Evolutionary conservation across 2,113 vertebrate genomes (phyloP), one percentile per base, ranked within the genome.

Genomic region (Salvator merianae): DNA sequence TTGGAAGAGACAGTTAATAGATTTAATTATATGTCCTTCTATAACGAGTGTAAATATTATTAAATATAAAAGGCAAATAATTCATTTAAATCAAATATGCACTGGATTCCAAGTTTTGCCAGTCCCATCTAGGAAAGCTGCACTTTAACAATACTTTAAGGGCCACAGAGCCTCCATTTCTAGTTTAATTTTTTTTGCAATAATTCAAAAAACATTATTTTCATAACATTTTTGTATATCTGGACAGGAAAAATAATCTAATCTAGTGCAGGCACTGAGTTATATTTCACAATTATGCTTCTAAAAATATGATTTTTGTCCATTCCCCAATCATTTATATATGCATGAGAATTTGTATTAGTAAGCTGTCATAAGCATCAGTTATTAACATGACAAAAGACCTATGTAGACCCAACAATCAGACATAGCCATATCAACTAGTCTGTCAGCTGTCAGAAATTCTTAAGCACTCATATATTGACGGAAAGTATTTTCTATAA

Each of bases 361-460:
- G 63, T 84, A 85, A 18, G 59, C 4, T 83, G 36, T 88, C 87
- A 87, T 70, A 86, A 6, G 0, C 0, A 84, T 47, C 62, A 88
- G 79, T 28, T 85, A 77, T 69, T 88, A 84, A 79, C 9, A 69
- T 69, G 8, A 80, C 34, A 75, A 81, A 85, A 28, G 55, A 81
- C 18, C 22, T 79, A 16, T 2, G 73, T 3, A 1, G 36, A 91
- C 43, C 65, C 43, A 90, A 79, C 63, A 84, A 86, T 62, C 34
- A 86, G 20, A 43, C 8, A 92, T 9, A 82, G 36, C 53, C 5
- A 34, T 40, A 84, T 84, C 28, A 77, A 30, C 84, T 79, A 87
- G 82, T 82, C 74, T 80, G 84, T 79, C 73, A 90, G 77, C 53
- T 93, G 77, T 81, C 69, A 90, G 86, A 91, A 13, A 82, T 79